phyloP scores from a whole-genome alignment of 1,140 invertebrate genomes.

The Sycobia sp. region DNA sequence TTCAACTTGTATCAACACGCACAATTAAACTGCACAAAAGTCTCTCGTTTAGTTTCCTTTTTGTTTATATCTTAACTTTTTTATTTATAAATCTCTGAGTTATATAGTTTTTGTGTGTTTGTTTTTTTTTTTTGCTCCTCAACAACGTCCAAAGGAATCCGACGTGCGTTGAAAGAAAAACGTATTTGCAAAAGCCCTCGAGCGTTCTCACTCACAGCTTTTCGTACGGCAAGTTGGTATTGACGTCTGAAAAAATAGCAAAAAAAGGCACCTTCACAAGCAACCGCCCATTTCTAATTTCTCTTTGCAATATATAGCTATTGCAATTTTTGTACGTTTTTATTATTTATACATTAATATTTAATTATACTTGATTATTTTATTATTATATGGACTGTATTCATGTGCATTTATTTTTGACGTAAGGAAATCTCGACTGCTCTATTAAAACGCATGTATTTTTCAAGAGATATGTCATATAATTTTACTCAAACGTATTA shows the following conservation, averaged over 20 bases:
- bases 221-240: constrained; percentile 86
- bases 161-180: constrained; percentile 56
- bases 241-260: constrained; percentile 83
- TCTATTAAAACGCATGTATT: not conserved
- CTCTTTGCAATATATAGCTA: not conserved
- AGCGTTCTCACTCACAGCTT: constrained; percentile 73
- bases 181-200: constrained; percentile 46
- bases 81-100: constrained; percentile 21
- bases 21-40: constrained; percentile 27
- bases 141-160: constrained; percentile 45
- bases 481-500: too few species aligned
- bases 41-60: constrained; percentile 14
- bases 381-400: not conserved
- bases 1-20: constrained; percentile 1
- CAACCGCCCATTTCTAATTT: constrained; percentile 1
- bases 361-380: not conserved
- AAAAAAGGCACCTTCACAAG: constrained; percentile 58
- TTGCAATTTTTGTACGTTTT: not conserved
- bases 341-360: not conserved
- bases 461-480: too few species aligned
- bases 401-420: constrained; percentile 11
- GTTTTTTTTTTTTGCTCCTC: constrained; percentile 36
- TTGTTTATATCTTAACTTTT: too few species aligned
- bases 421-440: too few species aligned
- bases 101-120: too few species aligned